phyloP scores from a whole-genome alignment of 2,113 vertebrate genomes.

The Notiomystis cincta region DNA sequence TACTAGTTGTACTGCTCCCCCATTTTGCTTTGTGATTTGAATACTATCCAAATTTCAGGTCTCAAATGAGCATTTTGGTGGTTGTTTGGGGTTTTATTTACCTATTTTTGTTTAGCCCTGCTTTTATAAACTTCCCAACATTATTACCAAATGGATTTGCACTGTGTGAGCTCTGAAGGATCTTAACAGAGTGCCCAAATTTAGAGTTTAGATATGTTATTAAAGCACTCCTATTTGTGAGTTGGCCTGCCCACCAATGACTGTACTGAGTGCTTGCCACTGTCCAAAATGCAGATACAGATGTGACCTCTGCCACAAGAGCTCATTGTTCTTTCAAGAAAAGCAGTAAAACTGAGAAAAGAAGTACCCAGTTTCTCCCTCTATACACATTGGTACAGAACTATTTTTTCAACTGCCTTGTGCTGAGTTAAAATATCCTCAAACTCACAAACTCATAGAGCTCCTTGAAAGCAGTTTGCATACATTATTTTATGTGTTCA shows the following conservation, averaged over 20 bases:
- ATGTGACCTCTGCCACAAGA: not conserved
- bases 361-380: not conserved
- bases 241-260: not conserved
- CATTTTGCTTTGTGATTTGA: not conserved
- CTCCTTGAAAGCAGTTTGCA: not conserved
- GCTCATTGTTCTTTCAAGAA: not conserved
- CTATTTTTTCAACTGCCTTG: not conserved
- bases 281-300: conserved; percentile 3
- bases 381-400: not conserved
- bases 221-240: not conserved
- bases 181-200: not conserved
- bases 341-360: not conserved
- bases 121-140: not conserved
- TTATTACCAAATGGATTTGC: not conserved
- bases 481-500: not conserved
- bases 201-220: not conserved
- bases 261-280: not conserved
- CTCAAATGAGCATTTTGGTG: not conserved
- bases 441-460: not conserved
- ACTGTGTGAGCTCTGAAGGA: not conserved
- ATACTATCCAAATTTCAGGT: not conserved
- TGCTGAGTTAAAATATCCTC: not conserved
- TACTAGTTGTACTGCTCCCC: not conserved
- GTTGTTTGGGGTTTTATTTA: not conserved
- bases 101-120: not conserved